These are phyloP conservation scores for Carabus problematicus DNA, from an alignment of 2,888 invertebrate genomes.

Conservation along the genomic window DNA sequence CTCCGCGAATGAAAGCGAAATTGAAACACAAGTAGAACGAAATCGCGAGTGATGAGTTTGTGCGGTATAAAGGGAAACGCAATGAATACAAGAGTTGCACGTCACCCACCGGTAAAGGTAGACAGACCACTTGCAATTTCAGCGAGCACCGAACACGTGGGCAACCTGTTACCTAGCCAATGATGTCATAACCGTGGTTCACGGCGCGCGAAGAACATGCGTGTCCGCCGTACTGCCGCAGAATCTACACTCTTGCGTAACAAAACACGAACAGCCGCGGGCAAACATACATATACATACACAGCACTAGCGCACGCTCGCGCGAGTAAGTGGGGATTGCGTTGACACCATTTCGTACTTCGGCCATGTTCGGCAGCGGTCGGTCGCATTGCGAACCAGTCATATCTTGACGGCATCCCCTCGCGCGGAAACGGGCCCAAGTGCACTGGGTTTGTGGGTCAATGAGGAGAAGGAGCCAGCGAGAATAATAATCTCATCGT, in stretches of 20 bases:
- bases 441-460: constrained; percentile 52
- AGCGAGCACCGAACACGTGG: constrained; percentile 28
- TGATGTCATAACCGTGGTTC: constrained; percentile 25
- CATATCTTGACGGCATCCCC: neutral
- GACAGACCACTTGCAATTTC: constrained; percentile 38
- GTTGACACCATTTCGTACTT: constrained; percentile 23
- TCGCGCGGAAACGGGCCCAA: constrained; percentile 46
- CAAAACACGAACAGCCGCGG: constrained; percentile 1
- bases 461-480: constrained; percentile 45
- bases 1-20: too few relatives aligned
- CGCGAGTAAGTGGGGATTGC: constrained; percentile 13
- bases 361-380: constrained; percentile 8
- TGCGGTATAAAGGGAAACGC: too few relatives aligned
- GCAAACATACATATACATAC: constrained; percentile 5
- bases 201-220: too few relatives aligned
- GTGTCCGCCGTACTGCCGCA: too few relatives aligned
- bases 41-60: constrained; percentile 7
- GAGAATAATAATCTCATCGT: constrained; percentile 17
- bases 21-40: neutral
- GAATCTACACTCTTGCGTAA: neutral
- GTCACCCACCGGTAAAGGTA: neutral
- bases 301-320: neutral
- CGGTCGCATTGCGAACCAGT: constrained; percentile 2
- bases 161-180: constrained; percentile 33
- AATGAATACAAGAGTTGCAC: constrained; percentile 6